Percentiles rank a stretch among this genome's conserved stretches.
Conservation (phyloP, 2,797 vertebrate genomes). For the Florisuga fusca region DNA sequence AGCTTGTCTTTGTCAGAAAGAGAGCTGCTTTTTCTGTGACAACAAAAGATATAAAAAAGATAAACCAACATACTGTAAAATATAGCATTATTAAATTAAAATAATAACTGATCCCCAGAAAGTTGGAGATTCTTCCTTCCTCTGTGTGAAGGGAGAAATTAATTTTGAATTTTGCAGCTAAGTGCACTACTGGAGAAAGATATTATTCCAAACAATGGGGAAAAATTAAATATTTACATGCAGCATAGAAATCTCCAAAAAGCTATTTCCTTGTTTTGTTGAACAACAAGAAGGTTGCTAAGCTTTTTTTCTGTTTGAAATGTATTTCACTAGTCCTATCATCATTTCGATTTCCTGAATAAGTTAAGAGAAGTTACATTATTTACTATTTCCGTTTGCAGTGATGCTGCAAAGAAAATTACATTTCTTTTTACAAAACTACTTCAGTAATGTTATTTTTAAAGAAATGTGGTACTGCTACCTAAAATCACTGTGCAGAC, state of each 20-base stretch:
- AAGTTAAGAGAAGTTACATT: not conserved
- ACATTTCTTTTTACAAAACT: not conserved
- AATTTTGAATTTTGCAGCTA: not conserved
- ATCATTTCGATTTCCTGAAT: not conserved
- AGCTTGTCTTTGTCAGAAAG: conserved; percentile 47
- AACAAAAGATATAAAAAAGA: conserved; percentile 11
- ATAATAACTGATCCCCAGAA: not conserved
- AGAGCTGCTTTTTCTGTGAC: not conserved
- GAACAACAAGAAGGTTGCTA: not conserved
- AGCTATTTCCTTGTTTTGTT: not conserved
- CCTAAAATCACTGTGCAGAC: not conserved
- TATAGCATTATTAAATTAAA: not conserved
- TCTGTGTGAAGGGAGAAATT: not conserved
- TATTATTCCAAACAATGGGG: not conserved
- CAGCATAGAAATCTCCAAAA: not conserved
- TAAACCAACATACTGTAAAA: not conserved
- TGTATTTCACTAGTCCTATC: not conserved
- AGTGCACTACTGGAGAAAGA: not conserved
- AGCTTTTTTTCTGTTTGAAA: not conserved
- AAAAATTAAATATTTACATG: not conserved
- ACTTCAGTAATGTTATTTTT: not conserved
- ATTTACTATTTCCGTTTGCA: not conserved
- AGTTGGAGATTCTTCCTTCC: not conserved
- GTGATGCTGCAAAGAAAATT: not conserved
- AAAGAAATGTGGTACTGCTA: not conserved